phyloP scores from a whole-genome alignment of 2,888 invertebrate genomes.

The Nomada fabriciana region DNA sequence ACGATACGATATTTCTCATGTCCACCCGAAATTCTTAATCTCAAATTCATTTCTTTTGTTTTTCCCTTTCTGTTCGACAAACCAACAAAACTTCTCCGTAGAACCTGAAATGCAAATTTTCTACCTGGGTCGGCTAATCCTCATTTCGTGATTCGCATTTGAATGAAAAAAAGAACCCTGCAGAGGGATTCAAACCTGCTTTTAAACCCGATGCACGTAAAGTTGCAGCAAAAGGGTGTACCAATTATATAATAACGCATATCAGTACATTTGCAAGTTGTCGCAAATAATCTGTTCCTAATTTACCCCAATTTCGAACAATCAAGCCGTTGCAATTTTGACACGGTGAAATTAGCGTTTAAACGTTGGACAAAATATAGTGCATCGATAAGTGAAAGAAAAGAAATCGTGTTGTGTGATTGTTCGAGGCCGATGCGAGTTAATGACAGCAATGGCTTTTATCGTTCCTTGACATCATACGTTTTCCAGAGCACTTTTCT shows the following conservation, averaged over 20 bases:
- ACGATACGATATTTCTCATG: too few species aligned
- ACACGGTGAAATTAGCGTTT: not conserved
- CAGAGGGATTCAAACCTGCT: too few species aligned
- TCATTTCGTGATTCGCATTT: not conserved
- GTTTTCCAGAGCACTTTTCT: slow-evolving; percentile 30
- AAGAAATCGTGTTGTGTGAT: not conserved
- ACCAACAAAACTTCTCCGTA: not conserved
- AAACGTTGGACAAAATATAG: not conserved
- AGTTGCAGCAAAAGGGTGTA: too few species aligned
- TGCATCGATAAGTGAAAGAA: not conserved
- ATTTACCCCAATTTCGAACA: not conserved
- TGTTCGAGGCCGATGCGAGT: not conserved
- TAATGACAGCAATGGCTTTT: slow-evolving; percentile 8
- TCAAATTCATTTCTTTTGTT: not conserved
- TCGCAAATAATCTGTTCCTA: not conserved
- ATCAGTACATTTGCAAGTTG: too few species aligned
- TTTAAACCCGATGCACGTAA: too few species aligned
- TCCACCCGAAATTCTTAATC: too few species aligned
- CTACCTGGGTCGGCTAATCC: not conserved
- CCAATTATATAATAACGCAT: too few species aligned
- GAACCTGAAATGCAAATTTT: slow-evolving; percentile 11
- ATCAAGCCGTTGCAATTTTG: too few species aligned
- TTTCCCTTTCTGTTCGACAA: not conserved
- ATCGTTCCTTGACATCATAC: slow-evolving; percentile 37
- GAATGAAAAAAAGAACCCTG: not conserved